Conservation (phyloP, 2,888 invertebrate genomes). For the Synergus umbraculus region DNA sequence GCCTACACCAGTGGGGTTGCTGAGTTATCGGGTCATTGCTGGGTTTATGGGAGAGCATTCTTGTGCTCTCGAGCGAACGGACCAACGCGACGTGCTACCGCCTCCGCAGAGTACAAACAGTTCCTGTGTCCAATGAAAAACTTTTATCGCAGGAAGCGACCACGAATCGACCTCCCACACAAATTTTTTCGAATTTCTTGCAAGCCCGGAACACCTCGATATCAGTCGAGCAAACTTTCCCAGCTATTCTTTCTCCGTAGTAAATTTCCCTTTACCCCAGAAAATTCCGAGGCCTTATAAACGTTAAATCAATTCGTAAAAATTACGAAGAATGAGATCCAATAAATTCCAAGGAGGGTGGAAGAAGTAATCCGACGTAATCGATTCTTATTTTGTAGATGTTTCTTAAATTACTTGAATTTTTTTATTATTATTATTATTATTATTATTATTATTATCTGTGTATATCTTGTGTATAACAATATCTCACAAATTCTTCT, state of each 20-base stretch:
- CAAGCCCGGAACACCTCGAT: slow-evolving; percentile 13
- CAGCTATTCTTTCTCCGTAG: slow-evolving; percentile 39
- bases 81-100: slow-evolving; percentile 47
- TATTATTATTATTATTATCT: too few species aligned
- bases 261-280: not conserved
- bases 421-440: too few species aligned
- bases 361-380: too few species aligned
- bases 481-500: slow-evolving; percentile 13
- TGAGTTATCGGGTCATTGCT: slow-evolving; percentile 60
- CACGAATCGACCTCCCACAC: slow-evolving; percentile 22
- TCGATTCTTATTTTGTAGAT: too few species aligned
- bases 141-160: slow-evolving; percentile 56
- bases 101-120: slow-evolving; percentile 54
- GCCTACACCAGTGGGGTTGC: slow-evolving; percentile 24
- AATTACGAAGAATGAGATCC: not conserved
- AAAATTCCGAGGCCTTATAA: not conserved
- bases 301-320: not conserved
- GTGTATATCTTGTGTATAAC: not conserved
- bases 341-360: not conserved
- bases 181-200: slow-evolving; percentile 20
- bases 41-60: slow-evolving; percentile 61
- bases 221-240: slow-evolving; percentile 5
- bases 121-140: slow-evolving; percentile 55
- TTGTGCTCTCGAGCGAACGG: slow-evolving; percentile 56
- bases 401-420: too few species aligned